phyloP scores from a whole-genome alignment of 2,113 vertebrate species.

The Pyxicephalus adspersus region DNA sequence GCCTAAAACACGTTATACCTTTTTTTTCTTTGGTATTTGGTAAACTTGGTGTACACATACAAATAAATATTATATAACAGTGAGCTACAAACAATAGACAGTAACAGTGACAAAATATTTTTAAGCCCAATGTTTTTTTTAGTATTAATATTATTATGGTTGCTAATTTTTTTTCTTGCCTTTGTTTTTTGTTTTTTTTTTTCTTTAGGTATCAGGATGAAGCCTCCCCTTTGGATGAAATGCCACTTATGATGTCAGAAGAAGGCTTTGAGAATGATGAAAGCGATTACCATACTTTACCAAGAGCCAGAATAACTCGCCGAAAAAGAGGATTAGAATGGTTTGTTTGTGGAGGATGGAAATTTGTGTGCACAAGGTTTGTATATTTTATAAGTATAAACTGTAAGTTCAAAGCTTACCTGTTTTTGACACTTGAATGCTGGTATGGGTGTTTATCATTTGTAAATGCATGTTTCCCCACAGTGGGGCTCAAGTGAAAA shows the following conservation, averaged over 20 bases:
- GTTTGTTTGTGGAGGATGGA: constrained; percentile 95
- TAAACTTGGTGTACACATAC: too few relatives aligned
- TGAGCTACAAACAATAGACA: too few relatives aligned
- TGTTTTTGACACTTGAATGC: background rate
- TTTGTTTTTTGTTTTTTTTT: background rate
- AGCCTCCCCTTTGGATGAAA: constrained; percentile 90
- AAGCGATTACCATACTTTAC: constrained; percentile 94
- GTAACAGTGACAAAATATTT: too few relatives aligned
- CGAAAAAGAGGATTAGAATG: constrained; percentile 83
- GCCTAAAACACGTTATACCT: too few relatives aligned
- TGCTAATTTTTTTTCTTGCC: too few relatives aligned
- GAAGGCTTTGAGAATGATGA: constrained; percentile 97
- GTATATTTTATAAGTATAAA: constrained; percentile 50
- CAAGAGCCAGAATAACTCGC: constrained; percentile 81
- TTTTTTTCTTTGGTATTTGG: too few relatives aligned
- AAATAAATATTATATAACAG: too few relatives aligned
- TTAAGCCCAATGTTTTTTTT: too few relatives aligned
- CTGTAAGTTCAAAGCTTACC: background rate
- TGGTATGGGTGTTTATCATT: background rate
- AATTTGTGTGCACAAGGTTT: constrained; percentile 87
- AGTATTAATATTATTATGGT: too few relatives aligned
- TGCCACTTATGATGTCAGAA: constrained; percentile 99
- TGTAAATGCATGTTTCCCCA: background rate
- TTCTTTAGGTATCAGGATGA: constrained; percentile 89
- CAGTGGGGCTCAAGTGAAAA: too few relatives aligned